Evolutionary conservation across 2,888 invertebrate species (phyloP).

Genomic region (Agrenia bidenticulata): DNA sequence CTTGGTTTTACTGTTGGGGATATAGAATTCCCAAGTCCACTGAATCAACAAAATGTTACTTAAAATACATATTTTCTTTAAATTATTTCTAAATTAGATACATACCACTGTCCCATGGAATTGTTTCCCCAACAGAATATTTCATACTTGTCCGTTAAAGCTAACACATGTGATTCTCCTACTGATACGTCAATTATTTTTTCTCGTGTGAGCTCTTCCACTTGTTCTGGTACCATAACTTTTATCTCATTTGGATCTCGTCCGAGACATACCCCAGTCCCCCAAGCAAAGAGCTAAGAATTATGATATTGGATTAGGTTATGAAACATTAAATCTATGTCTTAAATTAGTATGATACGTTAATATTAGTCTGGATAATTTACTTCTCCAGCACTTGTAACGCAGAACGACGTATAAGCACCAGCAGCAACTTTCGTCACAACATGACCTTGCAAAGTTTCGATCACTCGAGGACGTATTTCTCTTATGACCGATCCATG

Average conservation of each 20-base stretch:
- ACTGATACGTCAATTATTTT: constrained; percentile 64
- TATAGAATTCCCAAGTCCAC: constrained; percentile 65
- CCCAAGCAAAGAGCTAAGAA: constrained; percentile 68
- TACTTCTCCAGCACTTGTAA: constrained; percentile 60
- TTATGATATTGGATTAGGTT: too few species aligned
- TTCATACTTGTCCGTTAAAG: constrained; percentile 62
- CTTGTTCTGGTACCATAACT: constrained; percentile 60
- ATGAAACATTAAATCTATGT: too few species aligned
- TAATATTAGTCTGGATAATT: constrained; percentile 25
- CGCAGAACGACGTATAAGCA: constrained; percentile 61
- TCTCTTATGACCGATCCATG: constrained; percentile 60
- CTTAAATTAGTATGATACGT: background rate
- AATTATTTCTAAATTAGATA: background rate
- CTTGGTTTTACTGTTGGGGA: constrained; percentile 63
- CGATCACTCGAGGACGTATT: constrained; percentile 64
- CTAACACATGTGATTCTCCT: constrained; percentile 66
- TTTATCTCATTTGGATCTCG: constrained; percentile 63
- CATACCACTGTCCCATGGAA: constrained; percentile 60
- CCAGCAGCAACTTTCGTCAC: constrained; percentile 63
- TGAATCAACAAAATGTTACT: constrained; percentile 56
- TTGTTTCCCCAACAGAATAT: constrained; percentile 61
- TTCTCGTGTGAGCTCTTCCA: constrained; percentile 61
- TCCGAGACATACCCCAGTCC: constrained; percentile 65
- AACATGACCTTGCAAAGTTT: constrained; percentile 62
- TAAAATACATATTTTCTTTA: too few species aligned